Evolutionary conservation across 2,888 invertebrate genomes (phyloP).

Genomic region (Eupithecia centaureata): DNA sequence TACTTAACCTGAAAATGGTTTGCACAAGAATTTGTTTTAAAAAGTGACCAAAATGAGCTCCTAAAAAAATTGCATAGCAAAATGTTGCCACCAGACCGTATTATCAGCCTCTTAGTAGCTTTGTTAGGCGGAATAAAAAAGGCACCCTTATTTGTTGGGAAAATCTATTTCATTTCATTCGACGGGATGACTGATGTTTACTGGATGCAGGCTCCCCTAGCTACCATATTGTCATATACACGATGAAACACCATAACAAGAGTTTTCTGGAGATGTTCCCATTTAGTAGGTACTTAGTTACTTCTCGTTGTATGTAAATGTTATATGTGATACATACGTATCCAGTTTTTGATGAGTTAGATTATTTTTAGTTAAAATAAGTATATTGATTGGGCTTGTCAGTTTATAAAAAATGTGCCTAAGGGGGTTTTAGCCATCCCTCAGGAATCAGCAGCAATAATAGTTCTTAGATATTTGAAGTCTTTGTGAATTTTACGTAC

Average conservation of each 20-base stretch:
- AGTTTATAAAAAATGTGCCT: slow-evolving; percentile 16
- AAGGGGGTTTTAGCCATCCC: not conserved
- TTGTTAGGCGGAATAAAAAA: too few relatives aligned
- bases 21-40: not conserved
- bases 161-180: too few relatives aligned
- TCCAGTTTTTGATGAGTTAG: slow-evolving; percentile 32
- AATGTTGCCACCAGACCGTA: too few relatives aligned
- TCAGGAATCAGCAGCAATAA: slow-evolving; percentile 15
- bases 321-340: slow-evolving; percentile 33
- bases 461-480: not conserved
- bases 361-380: slow-evolving; percentile 42
- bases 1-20: not conserved
- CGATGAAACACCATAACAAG: not conserved
- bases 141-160: too few relatives aligned
- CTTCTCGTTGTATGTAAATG: slow-evolving; percentile 19
- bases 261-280: slow-evolving; percentile 35
- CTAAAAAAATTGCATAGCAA: too few relatives aligned
- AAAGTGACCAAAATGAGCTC: not conserved
- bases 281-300: slow-evolving; percentile 16
- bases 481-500: slow-evolving; percentile 62
- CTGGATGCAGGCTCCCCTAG: not conserved
- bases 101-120: too few relatives aligned
- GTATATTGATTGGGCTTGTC: slow-evolving; percentile 40
- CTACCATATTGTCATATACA: too few relatives aligned
- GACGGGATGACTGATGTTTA: too few relatives aligned